Percentiles rank a stretch among this genome's conserved stretches.
These are phyloP conservation scores for Liposcelis brunnea DNA, from an alignment of 2,888 invertebrate species.

Conservation along the genomic window DNA sequence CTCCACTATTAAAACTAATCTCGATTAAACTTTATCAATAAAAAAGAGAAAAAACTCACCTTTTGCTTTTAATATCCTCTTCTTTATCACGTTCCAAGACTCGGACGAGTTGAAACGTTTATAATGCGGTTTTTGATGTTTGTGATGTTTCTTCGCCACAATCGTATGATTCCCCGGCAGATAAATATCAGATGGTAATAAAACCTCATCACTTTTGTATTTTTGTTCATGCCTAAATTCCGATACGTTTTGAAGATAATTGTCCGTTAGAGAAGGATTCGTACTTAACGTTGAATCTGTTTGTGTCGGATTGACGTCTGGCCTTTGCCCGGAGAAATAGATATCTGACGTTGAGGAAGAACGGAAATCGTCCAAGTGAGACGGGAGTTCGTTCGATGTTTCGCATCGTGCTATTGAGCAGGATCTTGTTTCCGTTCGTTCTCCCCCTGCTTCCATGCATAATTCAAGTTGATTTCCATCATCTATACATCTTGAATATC, in stretches of 20 bases:
- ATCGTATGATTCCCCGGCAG: background rate
- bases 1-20: no score
- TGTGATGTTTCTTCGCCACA: constrained; percentile 6
- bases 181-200: no score
- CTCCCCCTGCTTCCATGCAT: constrained; percentile 19
- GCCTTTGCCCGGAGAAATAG: background rate
- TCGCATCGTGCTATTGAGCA: constrained; percentile 17
- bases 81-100: no score
- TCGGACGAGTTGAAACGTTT: background rate
- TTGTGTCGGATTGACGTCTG: background rate
- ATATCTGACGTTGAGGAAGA: constrained; percentile 8
- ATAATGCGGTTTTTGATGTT: constrained; percentile 9
- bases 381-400: constrained; percentile 4
- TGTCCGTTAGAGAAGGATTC: constrained; percentile 3
- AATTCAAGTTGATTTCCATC: constrained; percentile 17
- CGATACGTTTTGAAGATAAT: no score
- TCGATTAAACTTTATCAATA: no score
- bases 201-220: no score
- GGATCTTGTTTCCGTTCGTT: constrained; percentile 19
- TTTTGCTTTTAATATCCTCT: no score
- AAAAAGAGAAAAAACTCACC: no score
- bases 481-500: constrained; percentile 20
- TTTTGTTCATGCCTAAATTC: no score
- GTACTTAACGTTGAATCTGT: constrained; percentile 2
- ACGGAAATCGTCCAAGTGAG: constrained; percentile 8